These are phyloP conservation scores for Eupeodes latifasciatus DNA, from an alignment of 2,888 invertebrate species.

Conservation along the genomic window DNA sequence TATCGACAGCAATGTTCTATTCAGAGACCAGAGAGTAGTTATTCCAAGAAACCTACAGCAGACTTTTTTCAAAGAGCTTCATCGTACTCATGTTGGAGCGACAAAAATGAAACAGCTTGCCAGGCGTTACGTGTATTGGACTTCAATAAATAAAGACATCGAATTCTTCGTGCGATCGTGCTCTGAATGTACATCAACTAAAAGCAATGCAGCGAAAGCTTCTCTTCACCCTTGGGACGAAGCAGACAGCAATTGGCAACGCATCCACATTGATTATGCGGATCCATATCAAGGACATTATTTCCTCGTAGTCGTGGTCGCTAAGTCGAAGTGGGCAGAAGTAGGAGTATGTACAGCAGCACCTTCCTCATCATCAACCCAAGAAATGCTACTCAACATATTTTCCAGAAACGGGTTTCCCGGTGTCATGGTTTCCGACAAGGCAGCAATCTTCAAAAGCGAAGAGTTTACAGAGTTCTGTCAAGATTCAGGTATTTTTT, in stretches of 20 bases:
- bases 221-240: slow-evolving; percentile 46
- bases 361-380: slow-evolving; percentile 28
- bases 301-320: slow-evolving; percentile 29
- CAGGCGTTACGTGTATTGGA: slow-evolving; percentile 51
- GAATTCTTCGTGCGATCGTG: slow-evolving; percentile 77
- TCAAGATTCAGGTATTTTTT: not conserved
- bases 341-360: slow-evolving; percentile 19
- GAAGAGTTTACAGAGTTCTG: slow-evolving; percentile 18
- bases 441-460: too few species aligned
- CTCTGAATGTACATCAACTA: slow-evolving; percentile 62
- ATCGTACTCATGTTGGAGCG: too few species aligned
- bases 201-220: too few species aligned
- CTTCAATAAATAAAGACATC: slow-evolving; percentile 78
- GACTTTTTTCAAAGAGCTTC: too few species aligned
- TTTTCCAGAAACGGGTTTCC: slow-evolving; percentile 27
- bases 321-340: slow-evolving; percentile 32
- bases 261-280: slow-evolving; percentile 59
- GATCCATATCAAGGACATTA: slow-evolving; percentile 44
- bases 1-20: slow-evolving; percentile 65
- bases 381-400: slow-evolving; percentile 2
- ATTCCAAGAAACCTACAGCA: too few species aligned
- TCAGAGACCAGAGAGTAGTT: too few species aligned
- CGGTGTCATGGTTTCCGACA: not conserved
- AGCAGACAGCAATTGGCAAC: slow-evolving; percentile 56
- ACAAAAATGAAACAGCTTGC: too few species aligned